Evolutionary conservation across 2,797 vertebrate species (phyloP).

Genomic region (Micromesistius poutassou): DNA sequence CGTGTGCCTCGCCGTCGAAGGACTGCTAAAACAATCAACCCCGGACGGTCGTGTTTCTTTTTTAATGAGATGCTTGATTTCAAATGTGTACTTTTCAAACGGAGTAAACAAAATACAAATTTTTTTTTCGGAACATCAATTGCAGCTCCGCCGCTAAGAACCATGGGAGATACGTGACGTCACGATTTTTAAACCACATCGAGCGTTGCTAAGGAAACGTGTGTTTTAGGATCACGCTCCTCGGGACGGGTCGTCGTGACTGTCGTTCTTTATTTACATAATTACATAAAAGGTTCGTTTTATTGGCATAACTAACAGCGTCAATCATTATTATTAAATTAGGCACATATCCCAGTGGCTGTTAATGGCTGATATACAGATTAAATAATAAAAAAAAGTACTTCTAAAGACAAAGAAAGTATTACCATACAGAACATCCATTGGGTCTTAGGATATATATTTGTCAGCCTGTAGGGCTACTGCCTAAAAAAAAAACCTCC

Average conservation of each 20-base stretch:
- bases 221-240: neutral
- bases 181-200: slow-evolving; percentile 65
- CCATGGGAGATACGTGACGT: slow-evolving; percentile 66
- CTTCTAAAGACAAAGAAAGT: neutral
- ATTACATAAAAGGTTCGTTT: neutral
- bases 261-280: neutral
- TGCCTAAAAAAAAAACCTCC: neutral
- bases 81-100: slow-evolving; percentile 21
- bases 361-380: too few species aligned
- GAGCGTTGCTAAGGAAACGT: slow-evolving; percentile 65
- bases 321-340: neutral
- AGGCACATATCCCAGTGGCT: neutral
- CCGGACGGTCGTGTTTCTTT: neutral
- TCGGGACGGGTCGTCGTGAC: neutral
- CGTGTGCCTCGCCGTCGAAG: slow-evolving; percentile 7
- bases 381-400: too few species aligned
- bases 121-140: slow-evolving; percentile 51
- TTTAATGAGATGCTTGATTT: neutral
- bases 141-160: slow-evolving; percentile 58
- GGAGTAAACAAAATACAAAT: slow-evolving; percentile 32
- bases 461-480: neutral
- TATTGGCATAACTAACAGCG: neutral
- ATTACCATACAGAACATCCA: neutral
- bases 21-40: neutral
- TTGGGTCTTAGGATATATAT: too few species aligned